Percentiles rank a stretch among this genome's conserved stretches.
Conservation (phyloP, 2,113 vertebrate species). For the Macroglossus sobrinus region DNA sequence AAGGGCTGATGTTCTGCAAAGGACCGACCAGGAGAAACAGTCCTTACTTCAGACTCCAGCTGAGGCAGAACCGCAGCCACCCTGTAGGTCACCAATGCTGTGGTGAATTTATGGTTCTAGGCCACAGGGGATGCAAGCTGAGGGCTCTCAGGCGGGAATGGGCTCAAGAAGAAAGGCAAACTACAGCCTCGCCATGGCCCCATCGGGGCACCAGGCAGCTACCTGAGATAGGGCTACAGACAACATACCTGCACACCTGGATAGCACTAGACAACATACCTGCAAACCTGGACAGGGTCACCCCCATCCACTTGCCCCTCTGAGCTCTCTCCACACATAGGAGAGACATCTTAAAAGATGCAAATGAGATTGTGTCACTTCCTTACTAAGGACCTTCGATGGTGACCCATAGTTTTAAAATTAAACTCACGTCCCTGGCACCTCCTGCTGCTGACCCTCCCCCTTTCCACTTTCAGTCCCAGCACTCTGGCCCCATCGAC, state of each 20-base stretch:
- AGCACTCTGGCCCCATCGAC: neutral
- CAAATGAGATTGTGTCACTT: neutral
- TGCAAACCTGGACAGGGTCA: neutral
- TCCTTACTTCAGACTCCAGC: accelerated
- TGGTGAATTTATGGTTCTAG: neutral
- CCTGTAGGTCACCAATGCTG: accelerated
- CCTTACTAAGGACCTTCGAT: too few species aligned
- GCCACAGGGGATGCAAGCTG: neutral
- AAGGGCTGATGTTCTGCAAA: accelerated
- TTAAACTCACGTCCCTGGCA: neutral
- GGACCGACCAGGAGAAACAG: accelerated
- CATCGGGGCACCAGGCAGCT: neutral
- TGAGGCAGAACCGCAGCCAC: neutral
- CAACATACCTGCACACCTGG: neutral
- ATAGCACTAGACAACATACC: too few species aligned
- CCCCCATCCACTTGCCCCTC: neutral
- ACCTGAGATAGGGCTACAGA: neutral
- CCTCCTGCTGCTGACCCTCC: too few species aligned
- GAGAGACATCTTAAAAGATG: neutral
- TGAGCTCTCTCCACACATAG: neutral
- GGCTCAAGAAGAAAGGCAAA: neutral
- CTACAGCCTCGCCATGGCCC: accelerated
- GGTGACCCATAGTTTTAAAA: too few species aligned
- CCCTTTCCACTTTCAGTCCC: too few species aligned
- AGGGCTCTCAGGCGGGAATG: neutral